Evolutionary conservation across 2,797 vertebrate species (phyloP).

Genomic region (Micrastur ruficollis): DNA sequence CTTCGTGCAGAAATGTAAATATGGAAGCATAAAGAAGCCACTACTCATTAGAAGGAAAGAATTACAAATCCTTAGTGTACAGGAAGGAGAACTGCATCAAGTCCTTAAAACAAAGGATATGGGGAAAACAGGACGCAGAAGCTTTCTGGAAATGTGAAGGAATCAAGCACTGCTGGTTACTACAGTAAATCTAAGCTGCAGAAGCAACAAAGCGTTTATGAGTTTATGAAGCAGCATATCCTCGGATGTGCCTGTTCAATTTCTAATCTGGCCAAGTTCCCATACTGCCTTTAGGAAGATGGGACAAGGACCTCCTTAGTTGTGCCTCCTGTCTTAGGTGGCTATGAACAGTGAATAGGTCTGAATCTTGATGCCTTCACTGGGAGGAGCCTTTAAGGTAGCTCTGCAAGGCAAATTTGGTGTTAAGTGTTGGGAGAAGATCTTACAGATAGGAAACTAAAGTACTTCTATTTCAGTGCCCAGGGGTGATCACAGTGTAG

Average conservation of each 20-base stretch:
- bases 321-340: background rate
- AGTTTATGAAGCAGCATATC: background rate
- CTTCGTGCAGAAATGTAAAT: background rate
- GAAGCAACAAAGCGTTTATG: background rate
- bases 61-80: background rate
- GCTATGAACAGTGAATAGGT: background rate
- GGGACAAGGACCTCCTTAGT: background rate
- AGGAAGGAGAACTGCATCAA: background rate
- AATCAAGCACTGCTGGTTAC: background rate
- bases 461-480: background rate
- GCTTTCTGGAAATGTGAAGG: background rate
- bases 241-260: background rate
- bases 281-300: background rate
- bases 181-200: background rate
- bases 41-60: background rate
- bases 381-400: background rate
- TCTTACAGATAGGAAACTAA: background rate
- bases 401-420: background rate
- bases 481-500: background rate
- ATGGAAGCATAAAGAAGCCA: background rate
- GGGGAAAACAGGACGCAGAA: background rate
- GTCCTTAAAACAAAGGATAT: background rate
- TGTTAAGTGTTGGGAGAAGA: background rate
- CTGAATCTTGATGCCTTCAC: background rate
- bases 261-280: background rate